These are phyloP conservation scores for Tachina grossa DNA, from an alignment of 2,888 invertebrate species.

Conservation along the genomic window DNA sequence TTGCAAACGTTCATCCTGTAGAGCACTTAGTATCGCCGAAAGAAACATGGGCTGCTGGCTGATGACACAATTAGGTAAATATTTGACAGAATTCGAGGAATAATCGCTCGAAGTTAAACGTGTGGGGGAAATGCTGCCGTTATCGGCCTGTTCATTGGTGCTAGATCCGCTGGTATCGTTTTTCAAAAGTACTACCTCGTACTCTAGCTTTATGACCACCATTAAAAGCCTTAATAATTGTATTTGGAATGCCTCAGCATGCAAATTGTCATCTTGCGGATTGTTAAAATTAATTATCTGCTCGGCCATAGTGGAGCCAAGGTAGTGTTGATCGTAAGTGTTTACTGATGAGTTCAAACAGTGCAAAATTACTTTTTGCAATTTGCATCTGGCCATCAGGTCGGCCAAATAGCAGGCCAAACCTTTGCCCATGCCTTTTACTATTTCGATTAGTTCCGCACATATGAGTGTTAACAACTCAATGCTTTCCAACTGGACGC, in stretches of 20 bases:
- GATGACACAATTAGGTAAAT: slow-evolving; percentile 86
- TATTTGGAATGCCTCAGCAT: slow-evolving; percentile 88
- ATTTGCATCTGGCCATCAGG: slow-evolving; percentile 89
- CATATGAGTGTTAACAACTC: slow-evolving; percentile 89
- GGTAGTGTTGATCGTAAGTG: slow-evolving; percentile 73
- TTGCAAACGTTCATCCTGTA: slow-evolving; percentile 88
- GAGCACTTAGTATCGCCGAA: slow-evolving; percentile 89
- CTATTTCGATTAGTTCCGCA: slow-evolving; percentile 88
- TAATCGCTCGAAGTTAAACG: slow-evolving; percentile 75
- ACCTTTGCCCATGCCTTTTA: slow-evolving; percentile 89
- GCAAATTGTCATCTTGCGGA: slow-evolving; percentile 85
- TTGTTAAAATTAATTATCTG: slow-evolving; percentile 90
- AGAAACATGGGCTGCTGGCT: slow-evolving; percentile 93
- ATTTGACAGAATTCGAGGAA: slow-evolving; percentile 84
- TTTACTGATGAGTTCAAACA: slow-evolving; percentile 89
- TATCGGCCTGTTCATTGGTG: slow-evolving; percentile 76
- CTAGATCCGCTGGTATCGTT: slow-evolving; percentile 80
- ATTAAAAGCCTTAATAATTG: slow-evolving; percentile 87
- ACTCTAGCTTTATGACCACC: slow-evolving; percentile 89
- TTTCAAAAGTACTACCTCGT: slow-evolving; percentile 86
- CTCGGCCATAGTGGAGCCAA: slow-evolving; percentile 86
- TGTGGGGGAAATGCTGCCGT: slow-evolving; percentile 80
- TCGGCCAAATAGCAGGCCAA: slow-evolving; percentile 91
- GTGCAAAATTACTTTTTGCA: slow-evolving; percentile 92
- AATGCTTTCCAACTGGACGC: slow-evolving; percentile 90